A percentile compares a stretch with the other conserved stretches of the same genome.
These are phyloP conservation scores for Oreochromis tanganicae DNA, from an alignment of 2,113 vertebrate species.

Conservation along the genomic window DNA sequence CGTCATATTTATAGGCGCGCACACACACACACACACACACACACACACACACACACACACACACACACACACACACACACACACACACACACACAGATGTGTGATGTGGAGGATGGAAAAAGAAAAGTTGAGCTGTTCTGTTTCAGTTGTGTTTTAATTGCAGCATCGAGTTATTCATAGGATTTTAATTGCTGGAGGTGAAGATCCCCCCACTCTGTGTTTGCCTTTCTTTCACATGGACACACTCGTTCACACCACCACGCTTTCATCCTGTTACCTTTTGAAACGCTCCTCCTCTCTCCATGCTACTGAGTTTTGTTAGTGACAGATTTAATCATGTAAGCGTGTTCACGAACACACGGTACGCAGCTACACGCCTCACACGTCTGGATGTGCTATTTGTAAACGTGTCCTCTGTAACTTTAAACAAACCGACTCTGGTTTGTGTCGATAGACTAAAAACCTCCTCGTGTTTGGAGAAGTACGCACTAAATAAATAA, in stretches of 20 bases:
- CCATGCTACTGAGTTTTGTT: not conserved
- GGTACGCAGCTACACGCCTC: not conserved
- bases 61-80: not conserved
- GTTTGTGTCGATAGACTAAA: not conserved
- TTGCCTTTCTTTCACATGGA: not conserved
- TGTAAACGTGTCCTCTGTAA: not conserved
- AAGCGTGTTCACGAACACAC: not conserved
- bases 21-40: not conserved
- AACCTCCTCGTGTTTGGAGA: not conserved
- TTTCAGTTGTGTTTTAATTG: constrained; percentile 11
- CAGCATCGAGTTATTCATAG: not conserved
- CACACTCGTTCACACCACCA: not conserved
- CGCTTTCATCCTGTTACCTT: not conserved
- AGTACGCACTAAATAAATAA: not conserved
- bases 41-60: no score
- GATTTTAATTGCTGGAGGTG: not conserved
- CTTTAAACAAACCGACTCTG: not conserved
- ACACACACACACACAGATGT: not conserved
- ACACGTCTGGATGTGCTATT: not conserved
- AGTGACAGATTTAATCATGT: not conserved
- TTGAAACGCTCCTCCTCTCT: not conserved
- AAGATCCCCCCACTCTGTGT: not conserved
- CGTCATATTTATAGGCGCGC: not conserved
- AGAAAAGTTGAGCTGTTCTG: not conserved
- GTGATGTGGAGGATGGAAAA: not conserved